Evolutionary conservation across 2,113 vertebrate species (phyloP).

Genomic region (Mugil cephalus): DNA sequence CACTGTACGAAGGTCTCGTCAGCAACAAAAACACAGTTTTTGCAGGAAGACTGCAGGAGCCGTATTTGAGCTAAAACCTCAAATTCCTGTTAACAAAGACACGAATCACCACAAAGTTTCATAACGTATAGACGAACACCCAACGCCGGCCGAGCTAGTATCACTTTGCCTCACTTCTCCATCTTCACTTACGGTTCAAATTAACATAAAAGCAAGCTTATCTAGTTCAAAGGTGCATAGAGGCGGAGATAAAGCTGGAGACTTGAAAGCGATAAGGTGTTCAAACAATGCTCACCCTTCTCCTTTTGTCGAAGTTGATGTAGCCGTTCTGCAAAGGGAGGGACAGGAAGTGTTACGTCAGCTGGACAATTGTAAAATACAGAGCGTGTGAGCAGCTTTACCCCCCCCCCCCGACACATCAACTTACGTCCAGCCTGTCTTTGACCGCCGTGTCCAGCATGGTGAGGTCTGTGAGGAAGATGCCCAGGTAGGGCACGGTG

Average conservation of each 20-base stretch:
- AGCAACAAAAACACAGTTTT: constrained; percentile 83
- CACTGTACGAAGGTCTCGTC: constrained; percentile 86
- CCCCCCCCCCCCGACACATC: no score
- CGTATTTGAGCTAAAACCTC: constrained; percentile 91
- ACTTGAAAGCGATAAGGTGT: background rate
- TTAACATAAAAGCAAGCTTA: constrained; percentile 7
- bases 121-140: background rate
- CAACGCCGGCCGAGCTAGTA: background rate
- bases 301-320: constrained; percentile 94
- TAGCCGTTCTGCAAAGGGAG: constrained; percentile 87
- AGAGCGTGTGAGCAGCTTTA: constrained; percentile 1
- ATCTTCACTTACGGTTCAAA: constrained; percentile 1
- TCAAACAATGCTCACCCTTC: constrained; percentile 83
- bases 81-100: constrained; percentile 86
- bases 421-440: constrained; percentile 88
- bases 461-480: constrained; percentile 92
- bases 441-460: constrained; percentile 93
- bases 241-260: no score
- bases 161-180: background rate
- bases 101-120: constrained; percentile 21
- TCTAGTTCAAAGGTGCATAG: constrained; percentile 1
- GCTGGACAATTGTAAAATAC: constrained; percentile 16
- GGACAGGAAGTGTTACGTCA: constrained; percentile 22
- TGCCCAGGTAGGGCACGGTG: constrained; percentile 92
- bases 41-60: constrained; percentile 90